Evolutionary conservation across 2,888 invertebrate species (phyloP), one percentile per base, ranked within the genome.

Genomic region (Lottia scabra): DNA sequence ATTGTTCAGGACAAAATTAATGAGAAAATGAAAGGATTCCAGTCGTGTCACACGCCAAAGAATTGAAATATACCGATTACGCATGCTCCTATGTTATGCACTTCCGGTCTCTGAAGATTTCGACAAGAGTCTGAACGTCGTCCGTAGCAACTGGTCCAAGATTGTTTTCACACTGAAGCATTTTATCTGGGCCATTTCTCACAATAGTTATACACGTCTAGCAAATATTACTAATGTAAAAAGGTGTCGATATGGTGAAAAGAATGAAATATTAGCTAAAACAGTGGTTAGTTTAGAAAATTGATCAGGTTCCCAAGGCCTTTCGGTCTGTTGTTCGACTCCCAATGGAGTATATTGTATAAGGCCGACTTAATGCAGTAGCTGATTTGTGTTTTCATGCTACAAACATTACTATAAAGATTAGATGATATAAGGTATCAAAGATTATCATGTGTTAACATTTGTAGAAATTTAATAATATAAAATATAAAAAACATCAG

Each of bases 51-150:
- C 56, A 56, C 56, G 56, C 56, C 19, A 19, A 56, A 23, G 19
- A 23, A 23, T 19, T 19, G 56, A 19, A 56, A 19, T 23, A 56
- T 23, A 19, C 12, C 23, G 12, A 56, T 23, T 56, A 56, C 56
- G 56, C 56, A 56, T 56, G 56, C 56, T 56, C 56, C 23, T 23
- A 56, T 23, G 10, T 56, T 56, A 23, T 15, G 23, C 19, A 23
- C 56, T 56, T 56, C 56, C 56, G 56, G 56, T 56, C 56, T 56
- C 56, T 56, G 23, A 56, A 23, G 56, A 56, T 56, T 56, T 56
- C 19, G 19, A 2, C 56, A 56, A 23, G 19, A 56, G 56, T 19
- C 56, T 19, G 56, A 23, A 56, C 56, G 56, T 56, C 56, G 56
- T 56, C 15, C 56, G 12, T 12, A 56, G 23, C 56, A 19, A 56